These are phyloP conservation scores for Conchocele bisecta DNA, from an alignment of 2,888 invertebrate species.

Conservation along the genomic window DNA sequence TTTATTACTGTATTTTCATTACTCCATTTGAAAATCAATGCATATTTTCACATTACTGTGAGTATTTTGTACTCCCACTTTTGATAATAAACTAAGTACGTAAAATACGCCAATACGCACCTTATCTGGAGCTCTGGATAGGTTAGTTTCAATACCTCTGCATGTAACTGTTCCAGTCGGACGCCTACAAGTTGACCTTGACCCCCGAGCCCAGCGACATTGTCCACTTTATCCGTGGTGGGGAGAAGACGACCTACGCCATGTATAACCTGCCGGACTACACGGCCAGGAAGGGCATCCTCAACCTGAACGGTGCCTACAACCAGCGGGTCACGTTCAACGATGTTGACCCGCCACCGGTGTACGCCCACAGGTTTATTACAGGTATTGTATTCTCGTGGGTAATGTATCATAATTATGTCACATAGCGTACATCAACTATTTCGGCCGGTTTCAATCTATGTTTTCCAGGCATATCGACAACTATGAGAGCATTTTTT, in stretches of 20 bases:
- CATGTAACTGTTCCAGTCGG: background rate
- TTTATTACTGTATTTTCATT: too few species aligned
- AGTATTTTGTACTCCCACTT: too few species aligned
- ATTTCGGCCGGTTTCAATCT: too few species aligned
- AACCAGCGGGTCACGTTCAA: slow-evolving; percentile 82
- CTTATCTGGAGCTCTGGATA: too few species aligned
- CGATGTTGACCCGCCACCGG: slow-evolving; percentile 84
- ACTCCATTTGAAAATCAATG: too few species aligned
- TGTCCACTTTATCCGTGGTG: slow-evolving; percentile 85
- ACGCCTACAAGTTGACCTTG: slow-evolving; percentile 49
- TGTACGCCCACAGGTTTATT: slow-evolving; percentile 87
- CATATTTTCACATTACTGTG: too few species aligned
- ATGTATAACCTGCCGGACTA: slow-evolving; percentile 87
- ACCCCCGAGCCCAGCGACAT: slow-evolving; percentile 62
- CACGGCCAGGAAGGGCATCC: slow-evolving; percentile 82
- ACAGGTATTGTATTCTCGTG: slow-evolving; percentile 81
- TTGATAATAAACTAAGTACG: too few species aligned
- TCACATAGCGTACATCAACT: too few species aligned
- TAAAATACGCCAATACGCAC: too few species aligned
- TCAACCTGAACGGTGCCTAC: slow-evolving; percentile 88
- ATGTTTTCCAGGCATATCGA: too few species aligned
- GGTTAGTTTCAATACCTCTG: background rate
- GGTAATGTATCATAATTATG: too few species aligned
- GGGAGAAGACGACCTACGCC: slow-evolving; percentile 87
- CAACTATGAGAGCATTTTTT: too few species aligned